These are phyloP conservation scores for Ovis canadensis DNA, from an alignment of 2,113 vertebrate species.

Conservation along the genomic window DNA sequence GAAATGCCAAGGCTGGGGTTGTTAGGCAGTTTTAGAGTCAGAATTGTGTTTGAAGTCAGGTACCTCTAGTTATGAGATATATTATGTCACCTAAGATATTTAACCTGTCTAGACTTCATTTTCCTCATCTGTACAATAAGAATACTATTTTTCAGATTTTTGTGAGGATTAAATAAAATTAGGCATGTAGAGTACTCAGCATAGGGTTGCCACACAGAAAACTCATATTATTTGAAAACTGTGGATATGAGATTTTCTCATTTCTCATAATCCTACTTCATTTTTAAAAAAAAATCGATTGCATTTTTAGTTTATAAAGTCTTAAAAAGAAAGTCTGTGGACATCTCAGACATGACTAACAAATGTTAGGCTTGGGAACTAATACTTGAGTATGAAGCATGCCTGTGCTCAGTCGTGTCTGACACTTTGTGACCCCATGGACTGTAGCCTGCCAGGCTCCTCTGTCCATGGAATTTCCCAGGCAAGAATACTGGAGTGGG, in stretches of 20 bases:
- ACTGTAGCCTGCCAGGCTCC: background rate
- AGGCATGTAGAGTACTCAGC: background rate
- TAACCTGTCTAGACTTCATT: background rate
- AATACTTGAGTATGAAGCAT: background rate
- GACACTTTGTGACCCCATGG: background rate
- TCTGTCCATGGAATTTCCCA: background rate
- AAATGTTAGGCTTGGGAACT: background rate
- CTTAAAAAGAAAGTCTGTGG: background rate
- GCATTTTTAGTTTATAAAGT: background rate
- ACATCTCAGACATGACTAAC: background rate
- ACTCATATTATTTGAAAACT: background rate
- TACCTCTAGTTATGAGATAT: background rate
- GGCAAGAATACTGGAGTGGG: background rate
- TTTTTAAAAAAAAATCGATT: background rate
- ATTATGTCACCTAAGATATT: background rate
- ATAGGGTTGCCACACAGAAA: background rate
- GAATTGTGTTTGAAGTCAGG: background rate
- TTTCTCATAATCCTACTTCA: background rate
- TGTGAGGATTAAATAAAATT: background rate
- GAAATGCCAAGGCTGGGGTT: background rate
- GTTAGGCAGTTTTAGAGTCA: background rate
- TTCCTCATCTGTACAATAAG: background rate
- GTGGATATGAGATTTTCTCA: background rate
- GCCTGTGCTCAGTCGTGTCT: fast-evolving
- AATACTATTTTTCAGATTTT: background rate